Evolutionary conservation across 2,888 invertebrate genomes (phyloP), one percentile per base, ranked within the genome.

Genomic region (Neoascia interrupta): DNA sequence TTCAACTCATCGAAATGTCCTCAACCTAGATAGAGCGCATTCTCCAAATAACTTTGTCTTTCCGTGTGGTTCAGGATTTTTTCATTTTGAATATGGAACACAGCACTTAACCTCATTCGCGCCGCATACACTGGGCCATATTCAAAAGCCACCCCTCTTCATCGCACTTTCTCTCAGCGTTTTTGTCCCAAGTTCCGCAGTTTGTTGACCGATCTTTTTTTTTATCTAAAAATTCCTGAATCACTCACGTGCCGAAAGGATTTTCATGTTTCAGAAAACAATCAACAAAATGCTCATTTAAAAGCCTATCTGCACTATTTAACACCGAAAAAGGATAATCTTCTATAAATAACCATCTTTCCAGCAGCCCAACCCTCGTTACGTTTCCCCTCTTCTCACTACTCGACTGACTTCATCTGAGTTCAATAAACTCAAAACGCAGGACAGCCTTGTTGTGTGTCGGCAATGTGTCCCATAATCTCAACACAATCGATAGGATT

Each of bases 401-500:
- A 53, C 41, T 31, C 34, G 36, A 58, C 28, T 37, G 36, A 39
- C 23, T 58, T 28, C 5, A 37, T 13, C n/a, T 1, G 47, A 53
- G 76, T 76, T 76, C 76, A 76, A 58, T 66, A 76, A 70, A 70
- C 76, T 36, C 70, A 10, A 72, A 70, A 64, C 56, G 63, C 51
- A 69, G 51, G 51, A 58, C 56, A 31, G 41, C 26, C 31, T 10
- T 36, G 26, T 5, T 34, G 41, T 56, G 54, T 56, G 21, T 66
- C 8, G 18, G 31, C 34, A 45, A 5, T 36, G 15, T 10, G 45
- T 60, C 28, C 41, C 64, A 43, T 72, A 76, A 76, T 72, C 72
- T 76, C 47, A 21, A 60, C 64, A 64, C 63, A 76, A 76, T 76
- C 76, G 76, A 76, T 76, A 70, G 56, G 72, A 64, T 72, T 72